phyloP scores from a whole-genome alignment of 1,140 invertebrate genomes.

The Bursaphelenchus mucronatus region DNA sequence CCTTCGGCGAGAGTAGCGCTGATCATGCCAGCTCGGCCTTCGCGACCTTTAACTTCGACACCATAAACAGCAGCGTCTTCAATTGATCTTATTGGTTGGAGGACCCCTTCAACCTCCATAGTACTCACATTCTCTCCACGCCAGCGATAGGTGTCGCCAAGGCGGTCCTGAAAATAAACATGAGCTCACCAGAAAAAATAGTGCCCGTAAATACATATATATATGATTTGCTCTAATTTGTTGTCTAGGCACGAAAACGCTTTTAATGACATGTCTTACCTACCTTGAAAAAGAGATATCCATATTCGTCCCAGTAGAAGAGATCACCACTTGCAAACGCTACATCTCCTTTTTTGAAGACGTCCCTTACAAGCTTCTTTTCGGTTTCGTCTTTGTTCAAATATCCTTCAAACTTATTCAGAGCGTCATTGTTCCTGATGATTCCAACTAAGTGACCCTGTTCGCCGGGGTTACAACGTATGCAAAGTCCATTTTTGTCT shows the following conservation, averaged over 20 bases:
- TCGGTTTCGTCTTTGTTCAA: slow-evolving; percentile 82
- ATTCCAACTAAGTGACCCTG: slow-evolving; percentile 92
- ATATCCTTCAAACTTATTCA: slow-evolving; percentile 71
- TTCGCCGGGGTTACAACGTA: slow-evolving; percentile 75
- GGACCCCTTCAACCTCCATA: slow-evolving; percentile 85
- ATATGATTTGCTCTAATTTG: background rate
- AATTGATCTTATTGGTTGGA: slow-evolving; percentile 80
- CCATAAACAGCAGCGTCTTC: slow-evolving; percentile 89
- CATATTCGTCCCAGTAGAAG: slow-evolving; percentile 75
- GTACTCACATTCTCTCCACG: slow-evolving; percentile 98
- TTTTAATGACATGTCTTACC: background rate
- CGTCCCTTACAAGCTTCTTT: slow-evolving; percentile 82
- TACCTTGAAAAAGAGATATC: slow-evolving; percentile 83
- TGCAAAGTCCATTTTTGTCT: slow-evolving; percentile 72
- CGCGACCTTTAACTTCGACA: slow-evolving; percentile 73
- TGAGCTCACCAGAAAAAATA: too few species aligned
- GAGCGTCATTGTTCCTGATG: slow-evolving; percentile 70
- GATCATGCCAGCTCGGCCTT: slow-evolving; percentile 94
- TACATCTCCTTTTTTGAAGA: slow-evolving; percentile 79
- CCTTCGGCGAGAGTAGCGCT: slow-evolving; percentile 67
- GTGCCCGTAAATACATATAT: too few species aligned
- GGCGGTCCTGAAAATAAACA: slow-evolving; percentile 73
- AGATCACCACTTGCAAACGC: slow-evolving; percentile 78
- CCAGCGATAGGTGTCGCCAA: slow-evolving; percentile 86
- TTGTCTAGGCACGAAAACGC: background rate